Conservation (phyloP, 1,140 invertebrate genomes). For the Ooceraea biroi region DNA sequence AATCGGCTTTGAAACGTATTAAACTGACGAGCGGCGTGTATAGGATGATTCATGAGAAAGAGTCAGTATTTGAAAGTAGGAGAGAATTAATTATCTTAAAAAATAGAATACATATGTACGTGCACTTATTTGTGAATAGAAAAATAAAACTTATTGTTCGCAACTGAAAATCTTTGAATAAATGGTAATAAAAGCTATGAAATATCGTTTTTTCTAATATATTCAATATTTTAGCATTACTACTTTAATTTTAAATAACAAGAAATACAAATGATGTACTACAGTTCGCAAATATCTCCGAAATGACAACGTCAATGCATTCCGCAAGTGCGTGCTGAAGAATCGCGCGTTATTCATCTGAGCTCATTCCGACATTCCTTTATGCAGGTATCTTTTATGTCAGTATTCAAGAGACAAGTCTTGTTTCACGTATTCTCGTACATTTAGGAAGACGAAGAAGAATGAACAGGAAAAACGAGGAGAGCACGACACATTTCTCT, state of each 20-base stretch:
- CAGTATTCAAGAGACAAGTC: not conserved
- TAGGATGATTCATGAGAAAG: constrained; percentile 33
- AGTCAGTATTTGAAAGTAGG: not conserved
- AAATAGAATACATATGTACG: constrained; percentile 2
- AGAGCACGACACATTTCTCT: not conserved
- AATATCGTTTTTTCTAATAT: not conserved
- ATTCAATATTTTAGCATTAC: not conserved
- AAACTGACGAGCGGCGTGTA: constrained; percentile 35
- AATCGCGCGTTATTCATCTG: not conserved
- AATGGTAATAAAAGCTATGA: not conserved
- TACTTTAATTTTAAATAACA: not conserved
- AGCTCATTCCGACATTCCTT: not conserved
- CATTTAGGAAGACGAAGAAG: not conserved
- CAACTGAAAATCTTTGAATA: not conserved
- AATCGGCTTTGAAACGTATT: constrained; percentile 65
- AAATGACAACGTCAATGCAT: not conserved
- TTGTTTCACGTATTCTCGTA: not conserved
- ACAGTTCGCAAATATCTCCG: not conserved
- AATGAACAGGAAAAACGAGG: not conserved
- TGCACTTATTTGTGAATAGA: not conserved
- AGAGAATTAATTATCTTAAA: not conserved
- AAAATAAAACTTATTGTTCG: not conserved
- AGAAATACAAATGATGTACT: not conserved
- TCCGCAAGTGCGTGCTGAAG: not conserved
- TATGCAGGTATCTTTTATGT: not conserved